These are phyloP conservation scores for Chrysolina haemoptera DNA, from an alignment of 2,888 invertebrate genomes.

Conservation along the genomic window DNA sequence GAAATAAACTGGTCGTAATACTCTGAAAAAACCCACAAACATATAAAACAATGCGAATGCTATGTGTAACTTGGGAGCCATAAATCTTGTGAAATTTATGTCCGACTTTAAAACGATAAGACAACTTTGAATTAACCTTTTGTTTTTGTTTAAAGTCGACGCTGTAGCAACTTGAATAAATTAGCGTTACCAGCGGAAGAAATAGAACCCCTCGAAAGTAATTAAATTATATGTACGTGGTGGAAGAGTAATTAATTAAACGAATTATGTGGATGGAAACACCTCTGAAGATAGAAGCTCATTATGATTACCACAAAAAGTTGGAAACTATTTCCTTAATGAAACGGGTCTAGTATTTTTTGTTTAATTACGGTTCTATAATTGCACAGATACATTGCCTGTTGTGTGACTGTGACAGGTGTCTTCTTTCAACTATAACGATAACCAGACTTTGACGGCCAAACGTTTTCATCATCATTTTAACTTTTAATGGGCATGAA, in stretches of 20 bases:
- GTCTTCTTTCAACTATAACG: too few relatives aligned
- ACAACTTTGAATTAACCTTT: conserved; percentile 12
- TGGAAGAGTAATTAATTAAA: neutral
- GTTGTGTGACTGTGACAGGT: too few relatives aligned
- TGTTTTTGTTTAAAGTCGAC: neutral
- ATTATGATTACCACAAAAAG: neutral
- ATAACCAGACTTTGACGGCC: too few relatives aligned
- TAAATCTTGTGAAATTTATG: conserved; percentile 24
- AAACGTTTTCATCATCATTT: too few relatives aligned
- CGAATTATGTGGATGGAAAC: neutral
- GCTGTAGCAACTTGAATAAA: neutral
- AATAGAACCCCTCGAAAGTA: neutral
- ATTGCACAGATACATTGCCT: neutral
- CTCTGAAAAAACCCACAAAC: neutral
- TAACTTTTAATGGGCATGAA: too few relatives aligned
- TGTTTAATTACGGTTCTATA: neutral
- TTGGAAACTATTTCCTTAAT: neutral
- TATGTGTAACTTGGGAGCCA: conserved; percentile 23
- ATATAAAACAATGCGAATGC: conserved; percentile 6
- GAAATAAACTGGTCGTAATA: neutral
- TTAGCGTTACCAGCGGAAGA: neutral
- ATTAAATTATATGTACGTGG: neutral
- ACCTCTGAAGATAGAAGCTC: neutral
- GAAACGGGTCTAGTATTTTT: neutral
- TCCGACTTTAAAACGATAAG: conserved; percentile 16